Evolutionary conservation across 2,888 invertebrate species (phyloP), one percentile per base, ranked within the genome.

Genomic region (Amiota mariae): DNA sequence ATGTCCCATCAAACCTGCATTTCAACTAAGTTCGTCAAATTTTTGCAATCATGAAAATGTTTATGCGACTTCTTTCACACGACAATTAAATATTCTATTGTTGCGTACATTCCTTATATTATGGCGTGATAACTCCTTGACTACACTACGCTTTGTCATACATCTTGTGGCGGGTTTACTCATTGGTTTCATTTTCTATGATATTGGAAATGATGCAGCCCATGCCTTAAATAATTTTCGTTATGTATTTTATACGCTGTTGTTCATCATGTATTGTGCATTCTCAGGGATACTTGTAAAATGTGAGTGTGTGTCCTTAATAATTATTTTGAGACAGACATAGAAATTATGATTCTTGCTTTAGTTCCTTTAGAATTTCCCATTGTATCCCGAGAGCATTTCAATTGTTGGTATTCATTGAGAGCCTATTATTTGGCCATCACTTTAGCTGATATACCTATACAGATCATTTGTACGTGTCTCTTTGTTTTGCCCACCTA

Each of bases 211-310:
- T 77, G 95, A 97, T 82, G 97, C 96, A 0, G 92, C 93, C 72
- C 93, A 96, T 88, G 94, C 95, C 18, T 91, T 94, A 78, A 95
- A 97, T 88, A 98, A 96, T 88, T 95, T 95, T 86, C 96, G 96
- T 87, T 95, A 95, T 87, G 91, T 97, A 48, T 98, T 97, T 91
- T 98, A 97, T 91, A 94, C 95, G 76, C 93, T 97, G 70, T 95
- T 98, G 93, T 98, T 98, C 90, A 92, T 98, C 72, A 97, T 98
- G 95, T 97, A 96, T 89, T 97, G 96, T 9, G 95, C 98, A 0
- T 96, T 98, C 89, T 97, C 96, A 90, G 94, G 97, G 13, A 95
- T 97, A 73, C 93, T 96, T 63, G 93, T 98, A 47, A 95, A 95
- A 78, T 98, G 98, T 98, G 92, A 95, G 96, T 98, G 98, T 98